Conservation (phyloP, 2,113 vertebrate genomes). For the Phasianus colchicus region DNA sequence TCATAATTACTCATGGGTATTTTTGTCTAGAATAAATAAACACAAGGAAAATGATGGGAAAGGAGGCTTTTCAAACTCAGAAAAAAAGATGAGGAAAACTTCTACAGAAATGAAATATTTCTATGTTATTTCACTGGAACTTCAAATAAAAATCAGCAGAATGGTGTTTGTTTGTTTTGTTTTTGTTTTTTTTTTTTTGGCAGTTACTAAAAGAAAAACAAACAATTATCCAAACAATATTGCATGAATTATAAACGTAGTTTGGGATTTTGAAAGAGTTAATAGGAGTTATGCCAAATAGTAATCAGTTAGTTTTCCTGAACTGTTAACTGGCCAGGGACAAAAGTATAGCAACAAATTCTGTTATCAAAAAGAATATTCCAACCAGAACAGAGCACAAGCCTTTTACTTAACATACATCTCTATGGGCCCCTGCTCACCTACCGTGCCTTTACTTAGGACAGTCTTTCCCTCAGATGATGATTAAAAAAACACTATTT, state of each 20-base stretch:
- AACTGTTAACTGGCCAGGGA: not conserved
- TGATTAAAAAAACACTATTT: not conserved
- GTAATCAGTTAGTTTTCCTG: conserved; percentile 11
- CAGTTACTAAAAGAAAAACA: not conserved
- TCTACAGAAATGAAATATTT: conserved; percentile 30
- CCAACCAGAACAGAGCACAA: not conserved
- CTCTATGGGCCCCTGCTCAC: not conserved
- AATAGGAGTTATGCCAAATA: not conserved
- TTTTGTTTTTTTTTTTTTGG: not conserved
- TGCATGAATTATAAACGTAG: not conserved
- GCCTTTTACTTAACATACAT: not conserved
- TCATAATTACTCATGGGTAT: not conserved
- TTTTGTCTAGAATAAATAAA: conserved; percentile 26
- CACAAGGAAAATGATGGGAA: conserved; percentile 26
- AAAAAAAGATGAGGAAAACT: not conserved
- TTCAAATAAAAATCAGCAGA: not conserved
- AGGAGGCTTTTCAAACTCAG: conserved; percentile 20
- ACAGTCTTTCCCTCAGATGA: not conserved
- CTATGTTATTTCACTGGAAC: not conserved
- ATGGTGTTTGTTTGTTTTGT: not conserved
- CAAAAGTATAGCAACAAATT: not conserved
- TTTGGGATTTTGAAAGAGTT: not conserved
- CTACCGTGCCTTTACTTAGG: not conserved
- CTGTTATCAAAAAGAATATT: not conserved
- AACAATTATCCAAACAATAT: not conserved